phyloP scores from a whole-genome alignment of 2,113 vertebrate genomes.

The Benitochromis conjunctus region DNA sequence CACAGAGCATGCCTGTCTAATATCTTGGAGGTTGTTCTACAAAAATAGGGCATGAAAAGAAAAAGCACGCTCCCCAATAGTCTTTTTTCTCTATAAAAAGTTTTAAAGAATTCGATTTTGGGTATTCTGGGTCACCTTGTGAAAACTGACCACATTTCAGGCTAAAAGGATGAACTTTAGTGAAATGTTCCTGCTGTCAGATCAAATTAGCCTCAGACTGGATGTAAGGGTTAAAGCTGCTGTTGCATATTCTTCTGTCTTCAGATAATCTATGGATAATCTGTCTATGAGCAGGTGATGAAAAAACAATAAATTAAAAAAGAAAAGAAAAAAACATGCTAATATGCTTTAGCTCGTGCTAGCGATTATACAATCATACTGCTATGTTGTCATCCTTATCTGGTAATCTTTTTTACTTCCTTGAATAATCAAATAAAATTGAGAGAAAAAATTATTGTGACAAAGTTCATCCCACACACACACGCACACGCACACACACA shows the following conservation, averaged over 20 bases:
- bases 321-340: background rate
- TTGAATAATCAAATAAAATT: background rate
- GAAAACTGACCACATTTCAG: background rate
- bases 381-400: background rate
- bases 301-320: too few species aligned
- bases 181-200: background rate
- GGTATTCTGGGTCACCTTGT: too few species aligned
- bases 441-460: background rate
- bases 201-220: background rate
- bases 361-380: background rate
- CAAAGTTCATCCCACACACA: background rate
- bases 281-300: background rate
- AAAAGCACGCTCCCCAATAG: fast-evolving
- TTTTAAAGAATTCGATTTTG: background rate
- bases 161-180: background rate
- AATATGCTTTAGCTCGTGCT: background rate
- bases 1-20: background rate
- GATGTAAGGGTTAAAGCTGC: background rate
- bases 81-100: background rate
- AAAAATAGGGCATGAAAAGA: background rate
- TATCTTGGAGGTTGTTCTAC: background rate
- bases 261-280: background rate
- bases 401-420: background rate
- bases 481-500: background rate
- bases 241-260: background rate